These are phyloP conservation scores for Orthonyx spaldingii DNA, from an alignment of 2,113 vertebrate genomes.

Conservation along the genomic window DNA sequence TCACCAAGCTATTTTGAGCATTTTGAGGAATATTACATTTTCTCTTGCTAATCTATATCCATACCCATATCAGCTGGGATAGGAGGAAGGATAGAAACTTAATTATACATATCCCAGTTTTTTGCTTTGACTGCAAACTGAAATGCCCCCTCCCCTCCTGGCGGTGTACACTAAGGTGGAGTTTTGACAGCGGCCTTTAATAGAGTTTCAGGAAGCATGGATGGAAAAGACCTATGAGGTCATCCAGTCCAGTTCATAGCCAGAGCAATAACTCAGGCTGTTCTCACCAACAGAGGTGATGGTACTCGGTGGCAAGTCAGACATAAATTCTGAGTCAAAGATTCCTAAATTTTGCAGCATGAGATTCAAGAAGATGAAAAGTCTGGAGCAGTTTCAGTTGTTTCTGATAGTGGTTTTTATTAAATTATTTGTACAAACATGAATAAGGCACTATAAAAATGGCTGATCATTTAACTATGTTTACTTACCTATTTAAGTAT, in stretches of 20 bases:
- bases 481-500: background rate
- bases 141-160: background rate
- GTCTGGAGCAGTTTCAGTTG: background rate
- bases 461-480: background rate
- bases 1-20: background rate
- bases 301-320: background rate
- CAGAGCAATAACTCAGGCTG: background rate
- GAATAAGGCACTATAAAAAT: background rate
- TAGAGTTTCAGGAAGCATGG: background rate
- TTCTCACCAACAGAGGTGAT: slow-evolving; percentile 9
- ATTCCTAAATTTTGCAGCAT: background rate
- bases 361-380: background rate
- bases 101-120: background rate
- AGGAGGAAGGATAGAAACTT: background rate
- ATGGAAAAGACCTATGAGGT: slow-evolving; percentile 40
- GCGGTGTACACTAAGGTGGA: background rate
- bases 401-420: background rate
- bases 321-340: slow-evolving; percentile 9
- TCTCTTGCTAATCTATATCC: background rate
- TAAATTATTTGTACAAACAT: background rate
- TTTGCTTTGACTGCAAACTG: background rate
- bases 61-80: background rate
- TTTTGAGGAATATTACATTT: background rate
- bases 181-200: background rate
- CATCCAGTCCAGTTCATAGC: background rate